Conservation (phyloP, 2,797 vertebrate genomes). For the Novumbra hubbsi region DNA sequence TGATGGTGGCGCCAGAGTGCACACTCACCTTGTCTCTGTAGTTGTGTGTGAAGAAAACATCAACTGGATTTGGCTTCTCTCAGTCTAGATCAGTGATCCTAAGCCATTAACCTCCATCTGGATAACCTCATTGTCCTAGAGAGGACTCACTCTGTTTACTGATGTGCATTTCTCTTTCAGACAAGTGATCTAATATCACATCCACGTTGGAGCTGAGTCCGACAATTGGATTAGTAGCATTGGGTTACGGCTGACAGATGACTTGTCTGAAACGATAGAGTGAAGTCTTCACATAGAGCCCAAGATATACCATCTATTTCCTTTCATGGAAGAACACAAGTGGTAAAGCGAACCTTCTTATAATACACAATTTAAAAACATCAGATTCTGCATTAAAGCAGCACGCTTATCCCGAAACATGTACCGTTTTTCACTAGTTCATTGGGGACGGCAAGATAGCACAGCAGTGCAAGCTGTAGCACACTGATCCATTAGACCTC, state of each 20-base stretch:
- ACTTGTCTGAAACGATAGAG: conserved; percentile 14
- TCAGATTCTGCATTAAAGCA: background rate
- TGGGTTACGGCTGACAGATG: conserved; percentile 23
- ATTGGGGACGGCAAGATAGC: background rate
- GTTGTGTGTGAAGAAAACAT: conserved; percentile 1
- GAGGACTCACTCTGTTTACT: conserved; percentile 37
- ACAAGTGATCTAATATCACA: conserved; percentile 55
- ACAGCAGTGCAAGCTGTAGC: background rate
- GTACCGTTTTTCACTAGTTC: background rate
- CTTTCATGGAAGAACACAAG: conserved; percentile 16
- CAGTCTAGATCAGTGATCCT: conserved; percentile 16
- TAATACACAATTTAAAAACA: background rate
- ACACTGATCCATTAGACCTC: conserved; percentile 50
- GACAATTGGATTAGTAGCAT: conserved; percentile 49
- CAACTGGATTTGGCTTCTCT: background rate
- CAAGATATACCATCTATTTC: background rate
- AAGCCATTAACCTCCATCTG: conserved; percentile 28
- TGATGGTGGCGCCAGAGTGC: too few species aligned
- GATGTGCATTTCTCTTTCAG: conserved; percentile 43
- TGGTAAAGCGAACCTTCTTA: background rate
- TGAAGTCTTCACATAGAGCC: background rate
- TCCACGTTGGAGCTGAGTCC: conserved; percentile 19
- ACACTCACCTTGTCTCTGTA: background rate
- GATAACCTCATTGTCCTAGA: conserved; percentile 42
- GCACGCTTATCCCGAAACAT: background rate